Base-by-base conservation (phyloP, 2,113 vertebrate species). In the Siphamia tubifer region DNA sequence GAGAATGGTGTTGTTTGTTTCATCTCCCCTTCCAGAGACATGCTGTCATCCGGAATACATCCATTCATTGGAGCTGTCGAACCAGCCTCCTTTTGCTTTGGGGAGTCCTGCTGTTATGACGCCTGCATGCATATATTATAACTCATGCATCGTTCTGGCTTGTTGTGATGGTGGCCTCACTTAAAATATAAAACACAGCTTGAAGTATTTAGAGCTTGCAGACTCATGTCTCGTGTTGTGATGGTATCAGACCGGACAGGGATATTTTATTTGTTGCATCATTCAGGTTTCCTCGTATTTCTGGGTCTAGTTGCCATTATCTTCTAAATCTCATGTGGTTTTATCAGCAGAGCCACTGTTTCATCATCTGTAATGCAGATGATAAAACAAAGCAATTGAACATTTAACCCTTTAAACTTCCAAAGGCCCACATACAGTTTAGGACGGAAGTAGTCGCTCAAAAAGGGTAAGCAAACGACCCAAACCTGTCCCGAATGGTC, bases 41-140 rank as follows among this genome's bases (percentile, higher is more conserved):
- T n/a, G 21, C 75, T 78, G 81, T 77, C 70, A 82, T 77, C 60
- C 58, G 38, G 40, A 62, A 35, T 44, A 28, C 56, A 43, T 78
- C 57, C 53, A 54, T 53, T 68, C 3, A 44, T 21, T 30, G 53
- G 24, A 53, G 21, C 64, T 78, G 70, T 84, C 52, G 48, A 48
- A 11, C 19, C 53, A 24, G 25, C 27, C 55, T 55, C 72, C 74
- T n/a, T n/a, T n/a, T n/a, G n/a, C 68, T 78, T 7, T 31, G 51
- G 79, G 74, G 69, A 19, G 6, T 81, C 45, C 44, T 62, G 60
- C 61, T 64, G 70, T 28, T 58, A 74, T 28, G 47, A 75, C 12
- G 63, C 70, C 61, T 63, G 40, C 38, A 19, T 47, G 21, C 53
- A 53, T 36, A 40, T 34, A 69, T 79, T 20, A 69, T 15, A 68